Base-by-base conservation (phyloP, 2,113 vertebrate genomes). In the Centrocercus urophasianus region DNA sequence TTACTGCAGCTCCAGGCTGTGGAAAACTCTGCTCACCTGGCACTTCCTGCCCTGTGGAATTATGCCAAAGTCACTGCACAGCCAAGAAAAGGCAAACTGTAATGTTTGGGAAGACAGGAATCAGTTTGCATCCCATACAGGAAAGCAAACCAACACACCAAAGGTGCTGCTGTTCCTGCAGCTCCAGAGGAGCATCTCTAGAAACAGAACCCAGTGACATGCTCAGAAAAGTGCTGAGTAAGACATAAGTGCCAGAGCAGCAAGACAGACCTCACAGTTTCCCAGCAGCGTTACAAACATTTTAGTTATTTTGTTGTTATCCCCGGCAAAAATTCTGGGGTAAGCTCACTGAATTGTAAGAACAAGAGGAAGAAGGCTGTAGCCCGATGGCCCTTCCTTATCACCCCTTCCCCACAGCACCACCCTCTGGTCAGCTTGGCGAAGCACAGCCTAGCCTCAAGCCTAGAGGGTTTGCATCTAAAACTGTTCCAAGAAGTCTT, bases 161-260 rank as follows among this genome's bases (percentile, higher is more conserved):
- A 48, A 42, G 50, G 10, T 27, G 40, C 32, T 38, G 32, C 4
- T n/a, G 40, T 40, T 65, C 56, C 40, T 87, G 48, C 11, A 0
- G 2, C 8, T 63, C 18, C 30, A 67, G 24, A 90, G 28, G 30
- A 3, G 0, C 6, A 5, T 42, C 63, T 59, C 74, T 65, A 43
- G 40, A 89, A 79, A 72, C 43, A 42, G 11, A 43, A 57, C 10
- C 32, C 34, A 47, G 42, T 9, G 0, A 0, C 34, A 30, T 14
- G 57, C 67, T 86, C 40, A 73, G 6, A 59, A 89, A 90, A 90
- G 47, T 15, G 34, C 47, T 28, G 11, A 50, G n/a, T n/a, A 50
- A 70, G 47, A n/a, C 24, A 8, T 14, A 18, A 6, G n/a, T 27
- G n/a, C 24, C 34, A 28, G n/a, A 13, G 47, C 47, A 52, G 69